Base-by-base conservation (phyloP, 2,113 vertebrate genomes). In the Nothocercus julius region DNA sequence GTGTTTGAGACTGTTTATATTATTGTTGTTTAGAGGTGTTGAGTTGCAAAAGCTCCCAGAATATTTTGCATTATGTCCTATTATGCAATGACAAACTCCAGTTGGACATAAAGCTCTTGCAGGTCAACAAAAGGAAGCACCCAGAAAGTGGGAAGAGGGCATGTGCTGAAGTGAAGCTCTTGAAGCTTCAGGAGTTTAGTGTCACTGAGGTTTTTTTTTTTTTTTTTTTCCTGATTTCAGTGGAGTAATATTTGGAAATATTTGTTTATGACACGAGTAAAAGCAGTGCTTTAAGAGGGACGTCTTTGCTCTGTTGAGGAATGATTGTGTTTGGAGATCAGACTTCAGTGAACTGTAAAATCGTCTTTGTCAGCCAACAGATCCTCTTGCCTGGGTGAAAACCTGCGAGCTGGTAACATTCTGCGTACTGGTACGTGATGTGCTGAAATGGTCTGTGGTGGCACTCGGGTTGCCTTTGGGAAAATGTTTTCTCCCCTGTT, bases 31-130 rank as follows among this genome's bases (percentile, higher is more conserved):
- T n/a, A 28, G 92, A 94, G 77, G 69, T 3, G 16, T 19, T 72
- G 94, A 90, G 87, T 84, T 94, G 79, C 90, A 62, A 88, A 90
- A 95, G 45, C 85, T 90, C 64, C 68, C 76, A 6, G 32, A 64
- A 78, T 5, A 1, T 85, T 90, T 95, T 81, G 77, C 38, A 13
- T 88, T 49, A 34, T 81, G 15, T 75, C 19, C 59, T 79, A 2
- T 91, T 47, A 59, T 25, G 66, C 27, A 54, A 25, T 51, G 82
- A 83, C 70, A 82, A 59, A 79, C 69, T 47, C n/a, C 59, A 79
- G n/a, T 25, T 59, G 72, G 77, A 69, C 63, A 42, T 77, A 68
- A 77, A 93, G 61, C 78, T 92, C 79, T 21, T 21, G 40, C 75
- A 73, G 78, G 82, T 95, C 87, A 70, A n/a, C 40, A 42, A 82